Base-by-base conservation (phyloP, 2,797 vertebrate genomes). In the Pempheris klunzingeri region DNA sequence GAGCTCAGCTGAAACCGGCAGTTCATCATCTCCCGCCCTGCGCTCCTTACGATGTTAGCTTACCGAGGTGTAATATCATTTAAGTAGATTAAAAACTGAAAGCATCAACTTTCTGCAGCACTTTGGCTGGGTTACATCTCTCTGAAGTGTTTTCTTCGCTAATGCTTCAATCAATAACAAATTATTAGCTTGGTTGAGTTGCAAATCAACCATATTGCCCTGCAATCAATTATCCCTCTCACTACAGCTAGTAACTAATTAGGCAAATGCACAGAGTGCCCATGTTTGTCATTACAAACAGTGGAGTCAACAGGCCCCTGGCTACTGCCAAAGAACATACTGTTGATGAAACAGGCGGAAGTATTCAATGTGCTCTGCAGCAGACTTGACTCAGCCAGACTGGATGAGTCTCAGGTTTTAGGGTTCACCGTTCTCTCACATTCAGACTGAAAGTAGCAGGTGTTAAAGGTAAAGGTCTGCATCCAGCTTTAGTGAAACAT, bases 171-270 rank as follows among this genome's bases (percentile, higher is more conserved):
- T 95, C 94, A 91, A 95, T 94, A 93, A 90, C 83, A 88, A 85
- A 93, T 94, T 91, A 95, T 93, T 91, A 94, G 93, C 92, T 87
- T 85, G 86, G 92, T 91, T 94, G 90, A 92, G 84, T 89, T 91
- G 84, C 86, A 93, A 93, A 93, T 93, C 88, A 91, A 88, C 83
- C 91, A 88, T 72, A 85, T 80, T 88, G 83, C 85, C 84, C 86
- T 71, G 78, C 85, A 88, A 92, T 93, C 92, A 93, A 92, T 94
- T 92, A 91, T 74, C 75, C 65, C 58, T 73, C 70, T 77, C 67
- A 74, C 66, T 91, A 84, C 84, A 85, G 87, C 74, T 73, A 83
- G 65, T 86, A 83, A 87, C 87, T 87, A 92, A 93, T 93, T 88
- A 94, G 88, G 84, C 66, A 87, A 91, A 90, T 81, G 72, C 80